Evolutionary conservation across 2,113 vertebrate genomes (phyloP), one percentile per base, ranked within the genome.

Genomic region (Ardeotis arabs): DNA sequence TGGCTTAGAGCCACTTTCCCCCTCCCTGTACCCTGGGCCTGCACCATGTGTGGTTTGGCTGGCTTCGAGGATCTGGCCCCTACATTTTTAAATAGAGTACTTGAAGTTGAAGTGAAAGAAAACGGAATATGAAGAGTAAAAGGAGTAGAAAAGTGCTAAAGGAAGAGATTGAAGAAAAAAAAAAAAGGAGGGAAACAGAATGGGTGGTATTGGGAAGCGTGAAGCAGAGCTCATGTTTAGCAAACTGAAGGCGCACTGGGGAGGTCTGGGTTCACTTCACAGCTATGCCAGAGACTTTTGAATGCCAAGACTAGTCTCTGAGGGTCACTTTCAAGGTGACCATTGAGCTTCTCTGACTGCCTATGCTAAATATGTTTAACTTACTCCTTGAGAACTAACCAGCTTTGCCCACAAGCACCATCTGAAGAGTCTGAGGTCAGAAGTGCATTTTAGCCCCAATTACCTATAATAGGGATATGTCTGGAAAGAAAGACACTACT

Each of bases 21-120:
- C 90, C 90, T 93, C 90, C 84, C 70, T 82, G 11, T 55, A 84
- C 90, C 58, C 35, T 82, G 41, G 68, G 90, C 50, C 90, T 95
- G 77, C 94, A 96, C 77, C 92, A 95, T 96, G 95, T 96, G 96
- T 96, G 96, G 95, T 91, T 96, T 97, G 90, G 95, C 95, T 96
- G 95, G 77, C 88, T 93, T 60, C 8, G 4, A 95, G 90, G 94
- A 95, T 93, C 81, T 96, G 89, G 86, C n/a, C 90, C 89, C 69
- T 87, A 68, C 68, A 22, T 84, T 95, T 93, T 96, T 89, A 97
- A 94, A 96, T 45, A 90, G 21, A 92, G 33, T 58, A 81, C 93
- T 96, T 94, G 58, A 88, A 87, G 64, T 49, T 49, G 28, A 96
- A 90, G 90, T 62, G 76, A 86, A 96, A 87, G 86, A 92, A 88